Base-by-base conservation (phyloP, 2,113 vertebrate genomes). In the Platichthys flesus region DNA sequence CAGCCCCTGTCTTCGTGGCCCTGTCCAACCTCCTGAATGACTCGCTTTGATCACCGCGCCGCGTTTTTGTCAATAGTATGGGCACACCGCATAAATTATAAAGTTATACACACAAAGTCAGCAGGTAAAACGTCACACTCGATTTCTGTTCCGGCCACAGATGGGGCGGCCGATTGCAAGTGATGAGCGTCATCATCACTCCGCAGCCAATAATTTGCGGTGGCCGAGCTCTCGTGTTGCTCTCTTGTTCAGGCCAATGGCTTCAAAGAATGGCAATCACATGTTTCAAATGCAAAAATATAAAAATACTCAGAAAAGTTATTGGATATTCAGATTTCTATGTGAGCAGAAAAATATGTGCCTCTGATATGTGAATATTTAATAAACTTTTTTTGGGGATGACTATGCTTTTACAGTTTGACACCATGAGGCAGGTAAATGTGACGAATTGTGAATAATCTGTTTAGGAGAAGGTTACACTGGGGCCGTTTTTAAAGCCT, bases 1-100 rank as follows among this genome's bases (percentile, higher is more conserved):
- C 93, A 94, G 93, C 91, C 84, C 92, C 90, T 85, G 92, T 93
- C 92, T 93, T 94, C 90, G 78, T 93, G 93, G 93, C 92, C 90
- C 92, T 91, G 93, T 92, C 93, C 92, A 88, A 88, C 84, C 92
- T 84, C 80, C 89, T 94, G 93, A 94, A 93, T 71, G 78, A 73
- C 75, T 82, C 2, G 74, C 94, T 95, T 94, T 95, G 94, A 95
- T 95, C 94, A 94, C 54, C 5, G 35, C 8, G 54, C 86, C 79
- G 83, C 85, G 80, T 91, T 91, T 94, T 91, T 94, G 92, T 94
- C 93, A 91, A 94, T 93, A 91, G 92, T 84, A 78, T 69, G 88
- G 86, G 88, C 85, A 92, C 92, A 86, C 69, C 67, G 91, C 91
- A 93, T 93, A 89, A 88, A 94, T 94, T 91, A 93, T 91, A 92